A percentile compares a stretch with the other conserved stretches of the same genome.
phyloP scores from a whole-genome alignment of 2,888 invertebrate genomes.

The Epinotia ramella region DNA sequence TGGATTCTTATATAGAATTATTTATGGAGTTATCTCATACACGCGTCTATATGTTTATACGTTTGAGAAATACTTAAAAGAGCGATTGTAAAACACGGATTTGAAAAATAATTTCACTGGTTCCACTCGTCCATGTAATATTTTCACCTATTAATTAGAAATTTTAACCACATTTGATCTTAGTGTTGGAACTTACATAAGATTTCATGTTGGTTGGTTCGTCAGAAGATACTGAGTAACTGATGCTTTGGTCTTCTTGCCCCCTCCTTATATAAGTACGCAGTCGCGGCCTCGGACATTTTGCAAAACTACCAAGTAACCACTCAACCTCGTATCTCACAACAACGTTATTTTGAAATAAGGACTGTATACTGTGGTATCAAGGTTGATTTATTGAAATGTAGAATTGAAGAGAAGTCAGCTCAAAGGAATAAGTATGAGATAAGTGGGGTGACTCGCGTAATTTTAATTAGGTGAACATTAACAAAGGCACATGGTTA shows the following conservation, averaged over 20 bases:
- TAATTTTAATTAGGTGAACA: constrained; percentile 37
- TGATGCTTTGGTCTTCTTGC: constrained; percentile 41
- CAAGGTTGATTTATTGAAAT: background rate
- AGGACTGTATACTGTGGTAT: background rate
- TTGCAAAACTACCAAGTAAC: constrained; percentile 49
- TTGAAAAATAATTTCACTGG: too few species aligned
- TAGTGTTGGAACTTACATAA: constrained; percentile 54
- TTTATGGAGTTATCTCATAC: too few species aligned
- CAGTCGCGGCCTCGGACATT: constrained; percentile 49
- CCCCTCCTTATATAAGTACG: constrained; percentile 51
- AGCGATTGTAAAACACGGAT: too few species aligned
- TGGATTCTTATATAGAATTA: too few species aligned
- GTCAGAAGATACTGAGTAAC: constrained; percentile 47
- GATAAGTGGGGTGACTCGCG: constrained; percentile 48
- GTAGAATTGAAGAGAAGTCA: background rate
- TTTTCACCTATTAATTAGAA: too few species aligned
- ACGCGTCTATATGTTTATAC: too few species aligned
- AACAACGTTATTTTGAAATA: background rate
- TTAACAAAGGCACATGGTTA: background rate
- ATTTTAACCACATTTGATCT: background rate
- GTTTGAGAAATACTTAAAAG: too few species aligned
- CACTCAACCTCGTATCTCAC: background rate
- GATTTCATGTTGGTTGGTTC: constrained; percentile 55
- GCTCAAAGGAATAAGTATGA: background rate
- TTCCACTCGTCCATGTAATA: too few species aligned